Base-by-base conservation (phyloP, 1,140 invertebrate species). In the Drosophila biarmipes region DNA sequence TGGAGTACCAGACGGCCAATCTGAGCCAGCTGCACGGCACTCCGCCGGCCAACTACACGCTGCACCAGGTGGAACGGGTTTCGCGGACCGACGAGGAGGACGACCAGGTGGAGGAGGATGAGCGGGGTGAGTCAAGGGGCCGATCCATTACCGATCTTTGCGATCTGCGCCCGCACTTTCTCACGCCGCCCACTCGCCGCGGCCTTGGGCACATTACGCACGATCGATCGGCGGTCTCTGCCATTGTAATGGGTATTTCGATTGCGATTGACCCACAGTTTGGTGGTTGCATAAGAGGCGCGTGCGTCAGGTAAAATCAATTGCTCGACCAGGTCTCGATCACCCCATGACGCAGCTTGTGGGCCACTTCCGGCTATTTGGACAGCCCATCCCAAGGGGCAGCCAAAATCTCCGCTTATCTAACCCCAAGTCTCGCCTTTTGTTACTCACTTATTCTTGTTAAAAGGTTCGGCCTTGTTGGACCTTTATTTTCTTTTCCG, bases 301-400 rank as follows among this genome's bases (percentile, higher is more conserved):
- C 68, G 82, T 86, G 74, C 74, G 63, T 81, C 62, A 87, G 87
- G 68, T 76, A 59, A 84, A 80, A 77, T 80, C 81, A 86, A 78
- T 80, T 79, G 80, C 75, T 54, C 49, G 24, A 27, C 52, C 68
- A 54, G 34, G 15, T 40, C 45, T 31, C 34, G 11, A 8, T 48
- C 8, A n/a, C 12, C 27, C 46, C n/a, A 48, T 71, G 53, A 10
- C 51, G 34, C 34, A 35, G 37, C 58, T 43, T 43, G 38, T 51
- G 6, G 29, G 15, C 14, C 35, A 67, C 38, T 52, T 74, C 19
- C 37, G 55, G 38, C 46, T 54, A 15, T 29, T 7, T 8, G 3
- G 4, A 11, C 7, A 17, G 24, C 49, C 52, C 54, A n/a, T 38
- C 46, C 31, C 37, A 29, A 37, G 7, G 19, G 29, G n/a, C 4